Evolutionary conservation across 2,113 vertebrate genomes (phyloP).

Genomic region (Hyperopisus bebe): DNA sequence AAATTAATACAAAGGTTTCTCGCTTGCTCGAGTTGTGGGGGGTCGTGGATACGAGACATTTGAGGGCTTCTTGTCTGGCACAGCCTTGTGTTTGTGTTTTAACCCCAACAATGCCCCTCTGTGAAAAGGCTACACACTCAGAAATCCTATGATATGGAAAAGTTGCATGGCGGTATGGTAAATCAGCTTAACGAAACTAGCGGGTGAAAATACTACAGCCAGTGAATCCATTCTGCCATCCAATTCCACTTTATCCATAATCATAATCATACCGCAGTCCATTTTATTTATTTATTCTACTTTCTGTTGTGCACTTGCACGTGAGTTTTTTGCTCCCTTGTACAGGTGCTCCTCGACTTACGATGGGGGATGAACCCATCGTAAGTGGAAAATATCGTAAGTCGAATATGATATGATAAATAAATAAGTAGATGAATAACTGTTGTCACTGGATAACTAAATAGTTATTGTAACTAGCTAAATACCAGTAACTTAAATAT

Average conservation of each 20-base stretch:
- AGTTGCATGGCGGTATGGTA: background rate
- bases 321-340: background rate
- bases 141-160: background rate
- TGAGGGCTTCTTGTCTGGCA: conserved; percentile 28
- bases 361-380: background rate
- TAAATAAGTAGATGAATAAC: background rate
- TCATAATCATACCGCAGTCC: background rate
- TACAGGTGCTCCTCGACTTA: background rate
- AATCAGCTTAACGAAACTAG: background rate
- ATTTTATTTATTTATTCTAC: background rate
- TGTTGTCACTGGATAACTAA: background rate
- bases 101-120: background rate
- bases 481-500: background rate
- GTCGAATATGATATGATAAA: background rate
- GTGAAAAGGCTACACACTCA: background rate
- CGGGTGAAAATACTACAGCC: background rate
- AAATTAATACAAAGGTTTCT: conserved; percentile 14
- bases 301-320: background rate
- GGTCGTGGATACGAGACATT: background rate
- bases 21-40: background rate
- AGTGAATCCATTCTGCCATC: background rate
- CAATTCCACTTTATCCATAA: background rate
- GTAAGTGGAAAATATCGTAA: background rate
- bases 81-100: background rate
- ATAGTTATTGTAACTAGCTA: background rate